These are phyloP conservation scores for Gallinago media DNA, from an alignment of 2,113 vertebrate species.

Conservation along the genomic window DNA sequence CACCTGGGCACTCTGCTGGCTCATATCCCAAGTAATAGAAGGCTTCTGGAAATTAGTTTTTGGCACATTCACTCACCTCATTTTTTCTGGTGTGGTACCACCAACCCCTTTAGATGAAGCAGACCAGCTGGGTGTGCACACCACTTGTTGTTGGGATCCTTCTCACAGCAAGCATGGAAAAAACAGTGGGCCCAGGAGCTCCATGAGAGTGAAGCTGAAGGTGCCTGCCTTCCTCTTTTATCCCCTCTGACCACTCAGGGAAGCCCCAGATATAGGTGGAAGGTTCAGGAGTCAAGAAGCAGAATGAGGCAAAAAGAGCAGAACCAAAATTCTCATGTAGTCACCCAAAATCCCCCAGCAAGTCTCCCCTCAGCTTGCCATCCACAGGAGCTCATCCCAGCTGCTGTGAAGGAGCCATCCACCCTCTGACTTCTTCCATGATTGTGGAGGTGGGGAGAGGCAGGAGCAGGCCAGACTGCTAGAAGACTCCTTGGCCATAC, in stretches of 20 bases:
- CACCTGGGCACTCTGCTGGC: too few species aligned
- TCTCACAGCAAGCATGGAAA: neutral
- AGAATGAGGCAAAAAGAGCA: neutral
- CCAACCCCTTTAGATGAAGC: neutral
- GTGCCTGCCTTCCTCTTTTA: neutral
- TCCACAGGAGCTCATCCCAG: neutral
- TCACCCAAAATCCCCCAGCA: neutral
- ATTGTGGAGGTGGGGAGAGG: neutral
- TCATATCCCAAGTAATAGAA: too few species aligned
- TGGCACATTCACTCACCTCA: neutral
- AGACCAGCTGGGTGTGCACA: neutral
- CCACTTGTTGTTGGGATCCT: neutral
- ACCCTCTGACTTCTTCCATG: neutral
- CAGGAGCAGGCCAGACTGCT: neutral
- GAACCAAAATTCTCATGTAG: neutral
- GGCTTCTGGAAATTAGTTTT: neutral
- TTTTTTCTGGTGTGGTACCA: neutral
- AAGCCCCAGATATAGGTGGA: neutral
- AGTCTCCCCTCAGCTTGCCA: neutral
- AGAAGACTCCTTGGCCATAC: neutral
- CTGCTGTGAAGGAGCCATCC: neutral
- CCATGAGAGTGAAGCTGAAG: neutral
- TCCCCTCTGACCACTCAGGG: rapidly evolving
- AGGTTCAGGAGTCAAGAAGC: neutral
- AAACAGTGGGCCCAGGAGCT: neutral